Percentiles rank a stretch among this genome's conserved stretches.
Conservation (phyloP, 2,113 vertebrate species). For the Recurvirostra avosetta region DNA sequence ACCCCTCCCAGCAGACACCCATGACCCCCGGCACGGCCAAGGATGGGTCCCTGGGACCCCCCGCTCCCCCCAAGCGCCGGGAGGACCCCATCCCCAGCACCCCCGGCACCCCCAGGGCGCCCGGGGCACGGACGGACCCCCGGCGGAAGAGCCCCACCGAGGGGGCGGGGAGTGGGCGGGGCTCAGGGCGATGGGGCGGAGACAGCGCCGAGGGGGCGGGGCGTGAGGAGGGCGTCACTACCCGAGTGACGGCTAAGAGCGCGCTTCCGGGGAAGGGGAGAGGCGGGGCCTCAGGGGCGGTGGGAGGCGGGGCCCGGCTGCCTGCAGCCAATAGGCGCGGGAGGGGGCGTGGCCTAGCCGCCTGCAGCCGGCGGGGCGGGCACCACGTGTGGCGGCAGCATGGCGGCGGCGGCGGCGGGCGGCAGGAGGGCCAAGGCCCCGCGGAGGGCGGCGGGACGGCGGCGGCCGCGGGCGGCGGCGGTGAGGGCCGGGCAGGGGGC, state of each 20-base stretch:
- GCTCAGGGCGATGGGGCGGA: background rate
- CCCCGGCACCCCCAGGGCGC: too few relatives aligned
- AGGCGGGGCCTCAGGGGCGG: background rate
- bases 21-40: too few relatives aligned
- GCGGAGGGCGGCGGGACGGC: background rate
- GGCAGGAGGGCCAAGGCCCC: background rate
- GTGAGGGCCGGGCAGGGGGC: background rate
- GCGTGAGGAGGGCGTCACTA: too few relatives aligned
- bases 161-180: too few relatives aligned
- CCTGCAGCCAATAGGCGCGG: background rate
- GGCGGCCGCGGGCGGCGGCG: background rate
- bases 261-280: background rate
- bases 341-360: background rate
- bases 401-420: background rate
- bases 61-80: background rate
- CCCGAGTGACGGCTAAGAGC: background rate
- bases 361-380: background rate
- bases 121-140: too few relatives aligned
- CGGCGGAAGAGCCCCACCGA: too few relatives aligned
- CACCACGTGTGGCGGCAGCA: background rate
- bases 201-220: background rate
- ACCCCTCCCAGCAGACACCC: background rate
- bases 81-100: too few relatives aligned
- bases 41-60: background rate
- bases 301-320: background rate